Percentiles rank a stretch among this genome's conserved stretches.
Evolutionary conservation across 1,140 invertebrate genomes (phyloP).

Genomic region (Megathymus violae): DNA sequence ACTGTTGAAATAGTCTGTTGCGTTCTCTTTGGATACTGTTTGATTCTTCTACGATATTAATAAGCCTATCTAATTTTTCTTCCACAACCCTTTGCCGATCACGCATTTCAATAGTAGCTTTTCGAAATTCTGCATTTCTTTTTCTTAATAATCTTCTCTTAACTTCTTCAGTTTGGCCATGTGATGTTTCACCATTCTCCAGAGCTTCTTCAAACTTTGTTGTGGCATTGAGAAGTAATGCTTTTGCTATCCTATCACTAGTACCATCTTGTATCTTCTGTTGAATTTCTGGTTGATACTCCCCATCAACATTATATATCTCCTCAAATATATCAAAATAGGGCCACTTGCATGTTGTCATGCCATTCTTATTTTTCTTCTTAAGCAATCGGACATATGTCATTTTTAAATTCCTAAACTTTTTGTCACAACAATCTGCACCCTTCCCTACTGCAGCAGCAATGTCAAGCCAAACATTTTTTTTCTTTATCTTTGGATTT

Average conservation of each 20-base stretch:
- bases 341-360: conserved; percentile 66
- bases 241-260: conserved; percentile 62
- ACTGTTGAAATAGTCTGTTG: conserved; percentile 72
- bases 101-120: conserved; percentile 71
- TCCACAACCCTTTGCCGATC: conserved; percentile 71
- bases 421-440: conserved; percentile 74
- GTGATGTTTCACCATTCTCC: conserved; percentile 61
- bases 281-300: conserved; percentile 71
- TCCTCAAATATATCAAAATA: conserved; percentile 76
- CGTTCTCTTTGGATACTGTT: conserved; percentile 74
- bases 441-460: conserved; percentile 61
- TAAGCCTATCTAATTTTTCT: conserved; percentile 75
- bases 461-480: conserved; percentile 75
- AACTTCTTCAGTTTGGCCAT: conserved; percentile 57
- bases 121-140: conserved; percentile 68
- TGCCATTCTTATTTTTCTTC: conserved; percentile 62
- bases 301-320: conserved; percentile 69
- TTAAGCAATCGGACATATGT: conserved; percentile 72
- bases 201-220: conserved; percentile 48
- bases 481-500: conserved; percentile 76
- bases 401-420: conserved; percentile 76
- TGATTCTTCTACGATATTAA: conserved; percentile 77
- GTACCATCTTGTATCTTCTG: conserved; percentile 64
- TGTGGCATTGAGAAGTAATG: conserved; percentile 54
- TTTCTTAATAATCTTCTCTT: conserved; percentile 61